Percentiles rank a stretch among this genome's conserved stretches.
These are phyloP conservation scores for Potorous gilbertii DNA, from an alignment of 2,797 vertebrate species.

Conservation along the genomic window DNA sequence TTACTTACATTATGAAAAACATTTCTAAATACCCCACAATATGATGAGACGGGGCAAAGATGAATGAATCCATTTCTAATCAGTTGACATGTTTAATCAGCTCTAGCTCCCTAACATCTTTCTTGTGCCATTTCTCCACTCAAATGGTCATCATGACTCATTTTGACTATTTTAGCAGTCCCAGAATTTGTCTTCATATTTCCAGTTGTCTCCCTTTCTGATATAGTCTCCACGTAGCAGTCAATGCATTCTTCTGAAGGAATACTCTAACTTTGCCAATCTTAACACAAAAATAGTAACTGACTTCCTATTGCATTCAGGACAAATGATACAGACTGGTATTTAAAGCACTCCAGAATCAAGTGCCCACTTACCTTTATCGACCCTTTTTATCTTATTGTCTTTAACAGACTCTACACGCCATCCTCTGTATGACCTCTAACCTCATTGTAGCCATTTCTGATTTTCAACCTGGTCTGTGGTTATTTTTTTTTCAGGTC, in stretches of 20 bases:
- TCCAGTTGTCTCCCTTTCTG: neutral
- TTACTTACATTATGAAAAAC: conserved; percentile 7
- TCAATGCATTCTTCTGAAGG: neutral
- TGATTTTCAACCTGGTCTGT: neutral
- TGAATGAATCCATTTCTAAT: neutral
- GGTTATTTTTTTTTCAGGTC: neutral
- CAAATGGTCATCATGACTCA: neutral
- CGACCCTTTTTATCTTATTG: neutral
- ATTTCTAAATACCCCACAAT: neutral
- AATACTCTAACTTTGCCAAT: neutral
- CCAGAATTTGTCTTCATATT: neutral
- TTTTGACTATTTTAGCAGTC: neutral
- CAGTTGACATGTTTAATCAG: neutral
- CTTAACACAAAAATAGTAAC: neutral
- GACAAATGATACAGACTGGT: neutral
- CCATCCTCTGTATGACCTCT: neutral
- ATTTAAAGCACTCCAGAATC: neutral
- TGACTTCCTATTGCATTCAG: neutral
- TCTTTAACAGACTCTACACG: neutral
- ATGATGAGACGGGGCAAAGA: neutral
- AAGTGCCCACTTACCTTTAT: neutral
- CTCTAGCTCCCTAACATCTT: neutral
- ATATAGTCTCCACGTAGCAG: neutral
- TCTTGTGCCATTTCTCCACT: neutral
- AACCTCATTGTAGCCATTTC: neutral